Evolutionary conservation across 2,888 invertebrate species (phyloP), one percentile per base, ranked within the genome.

Genomic region (Drosophila sordidapex): DNA sequence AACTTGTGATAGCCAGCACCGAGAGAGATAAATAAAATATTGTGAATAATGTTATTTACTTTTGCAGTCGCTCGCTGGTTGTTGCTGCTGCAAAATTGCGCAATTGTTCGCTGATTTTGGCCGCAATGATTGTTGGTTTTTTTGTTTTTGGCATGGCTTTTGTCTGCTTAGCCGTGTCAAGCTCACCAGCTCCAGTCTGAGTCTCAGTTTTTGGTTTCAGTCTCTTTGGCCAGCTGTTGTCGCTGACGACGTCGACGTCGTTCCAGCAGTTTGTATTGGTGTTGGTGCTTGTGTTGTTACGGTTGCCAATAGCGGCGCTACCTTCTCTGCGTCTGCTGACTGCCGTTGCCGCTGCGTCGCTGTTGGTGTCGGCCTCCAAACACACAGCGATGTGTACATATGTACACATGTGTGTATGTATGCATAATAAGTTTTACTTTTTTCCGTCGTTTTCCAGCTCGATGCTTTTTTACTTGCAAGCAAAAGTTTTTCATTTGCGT

Each of bases 401-500:
- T 53, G 48, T 13, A n/a, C 46, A 33, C 57, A 59, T 63, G 61
- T 58, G 15, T 72, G 51, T 72, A 56, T 83, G 82, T 88, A 79
- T 83, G 89, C 88, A 87, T 90, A 87, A 88, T 86, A 84, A 84
- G 89, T 87, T 85, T 87, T 81, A 76, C 82, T 82, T 82, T 86
- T 82, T 86, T 86, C 75, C 63, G 89, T 80, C 77, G 90, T 89
- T 86, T 85, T 86, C 85, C 85, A 86, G 87, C 89, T 71, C 82
- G 90, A 73, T 85, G 86, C 71, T 89, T 81, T 90, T 87, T 91
- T 90, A 91, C 91, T 84, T 91, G 87, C 82, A 82, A 89, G 87
- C 91, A 83, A 91, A 89, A 90, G 91, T 91, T 91, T 92, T 91
- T 91, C 91, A 92, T 89, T 91, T 91, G 84, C 90, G 82, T 90